Conservation (phyloP, 2,113 vertebrate genomes). For the Mesoclemmys tuberculata region DNA sequence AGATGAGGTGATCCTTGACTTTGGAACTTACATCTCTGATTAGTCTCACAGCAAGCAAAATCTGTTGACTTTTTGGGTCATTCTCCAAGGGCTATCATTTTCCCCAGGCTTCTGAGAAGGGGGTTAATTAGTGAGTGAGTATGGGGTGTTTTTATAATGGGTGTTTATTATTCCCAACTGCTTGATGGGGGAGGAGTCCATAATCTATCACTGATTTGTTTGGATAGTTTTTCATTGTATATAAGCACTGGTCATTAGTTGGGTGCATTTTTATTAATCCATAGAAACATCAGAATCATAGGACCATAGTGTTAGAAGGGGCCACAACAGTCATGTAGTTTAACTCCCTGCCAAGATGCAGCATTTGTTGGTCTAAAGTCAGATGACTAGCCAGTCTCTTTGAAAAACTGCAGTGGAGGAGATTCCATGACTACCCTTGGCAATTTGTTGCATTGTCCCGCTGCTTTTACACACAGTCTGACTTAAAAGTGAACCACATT, state of each 20-base stretch:
- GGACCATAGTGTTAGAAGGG: too few species aligned
- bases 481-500: conserved; percentile 29
- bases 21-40: neutral
- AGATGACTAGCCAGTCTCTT: too few species aligned
- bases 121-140: neutral
- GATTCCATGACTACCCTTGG: too few species aligned
- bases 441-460: too few species aligned
- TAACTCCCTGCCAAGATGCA: too few species aligned
- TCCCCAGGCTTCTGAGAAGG: neutral
- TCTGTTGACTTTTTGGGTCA: accelerated
- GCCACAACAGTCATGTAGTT: too few species aligned
- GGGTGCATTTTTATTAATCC: neutral
- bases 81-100: neutral
- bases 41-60: accelerated
- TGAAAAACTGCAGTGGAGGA: too few species aligned
- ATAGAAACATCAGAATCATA: neutral
- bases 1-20: neutral
- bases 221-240: neutral
- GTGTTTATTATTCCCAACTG: neutral
- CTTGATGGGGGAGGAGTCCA: neutral
- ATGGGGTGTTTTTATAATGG: neutral
- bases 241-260: neutral
- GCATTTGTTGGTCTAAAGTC: neutral
- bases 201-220: neutral
- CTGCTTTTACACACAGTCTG: neutral